A percentile compares a stretch with the other conserved stretches of the same genome.
Evolutionary conservation across 2,797 vertebrate species (phyloP).

Genomic region (Pyrocephalus nanus): DNA sequence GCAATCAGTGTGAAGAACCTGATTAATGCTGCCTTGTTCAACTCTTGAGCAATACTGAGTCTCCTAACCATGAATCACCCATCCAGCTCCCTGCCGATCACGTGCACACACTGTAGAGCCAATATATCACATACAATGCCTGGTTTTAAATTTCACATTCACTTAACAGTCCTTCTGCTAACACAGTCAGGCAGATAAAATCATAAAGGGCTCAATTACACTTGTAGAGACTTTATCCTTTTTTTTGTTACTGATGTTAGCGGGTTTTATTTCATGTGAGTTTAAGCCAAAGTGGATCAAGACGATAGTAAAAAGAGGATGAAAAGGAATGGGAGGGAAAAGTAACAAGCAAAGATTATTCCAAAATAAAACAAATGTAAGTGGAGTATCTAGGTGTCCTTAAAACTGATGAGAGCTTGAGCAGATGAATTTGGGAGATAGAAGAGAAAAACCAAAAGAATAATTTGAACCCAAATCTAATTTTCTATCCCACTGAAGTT

Average conservation of each 20-base stretch:
- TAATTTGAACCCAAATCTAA: background rate
- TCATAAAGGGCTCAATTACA: conserved; percentile 3
- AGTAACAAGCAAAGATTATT: background rate
- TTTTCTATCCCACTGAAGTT: background rate
- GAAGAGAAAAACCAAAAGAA: background rate
- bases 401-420: background rate
- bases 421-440: background rate
- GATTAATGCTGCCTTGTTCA: conserved; percentile 16
- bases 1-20: background rate
- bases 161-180: background rate
- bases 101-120: background rate
- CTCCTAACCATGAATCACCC: background rate
- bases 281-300: background rate
- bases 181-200: background rate
- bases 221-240: background rate
- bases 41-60: background rate
- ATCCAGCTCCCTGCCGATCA: background rate
- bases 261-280: background rate
- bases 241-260: background rate
- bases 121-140: background rate
- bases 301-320: background rate
- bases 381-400: background rate
- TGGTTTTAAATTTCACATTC: background rate
- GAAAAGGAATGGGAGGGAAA: background rate
- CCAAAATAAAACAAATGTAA: background rate